These are phyloP conservation scores for Henricia sp. DNA, from an alignment of 53 echinoderm and acorn worm species.

Conservation along the genomic window DNA sequence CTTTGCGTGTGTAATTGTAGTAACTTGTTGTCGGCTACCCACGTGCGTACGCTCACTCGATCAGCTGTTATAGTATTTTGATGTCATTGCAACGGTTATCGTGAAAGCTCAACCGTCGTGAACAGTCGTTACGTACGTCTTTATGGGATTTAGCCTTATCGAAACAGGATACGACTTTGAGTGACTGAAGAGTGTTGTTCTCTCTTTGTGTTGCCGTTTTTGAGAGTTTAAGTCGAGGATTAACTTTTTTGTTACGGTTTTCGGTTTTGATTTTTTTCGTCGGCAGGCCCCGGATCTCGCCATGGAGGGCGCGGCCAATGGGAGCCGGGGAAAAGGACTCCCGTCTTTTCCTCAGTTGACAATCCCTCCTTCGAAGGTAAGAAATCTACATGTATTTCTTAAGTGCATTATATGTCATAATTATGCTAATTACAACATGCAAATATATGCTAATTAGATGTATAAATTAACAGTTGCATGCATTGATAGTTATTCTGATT, in stretches of 20 bases:
- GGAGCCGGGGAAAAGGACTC: slow-evolving; percentile 30
- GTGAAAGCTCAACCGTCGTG: neutral
- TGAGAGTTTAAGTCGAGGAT: neutral
- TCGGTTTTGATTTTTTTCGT: slow-evolving; percentile 8
- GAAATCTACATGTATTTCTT: neutral
- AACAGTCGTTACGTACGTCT: too few species aligned
- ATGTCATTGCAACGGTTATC: slow-evolving; percentile 18
- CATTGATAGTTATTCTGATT: too few species aligned
- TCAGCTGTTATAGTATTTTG: slow-evolving; percentile 32
- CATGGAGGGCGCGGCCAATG: slow-evolving; percentile 48
- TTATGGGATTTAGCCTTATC: too few species aligned
- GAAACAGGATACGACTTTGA: too few species aligned
- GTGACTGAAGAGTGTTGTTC: too few species aligned
- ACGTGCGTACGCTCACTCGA: slow-evolving; percentile 19
- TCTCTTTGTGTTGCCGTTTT: too few species aligned
- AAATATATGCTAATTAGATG: too few species aligned
- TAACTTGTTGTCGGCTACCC: slow-evolving; percentile 3
- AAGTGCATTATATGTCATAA: too few species aligned
- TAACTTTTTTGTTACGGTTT: neutral
- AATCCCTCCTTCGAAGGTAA: slow-evolving; percentile 39
- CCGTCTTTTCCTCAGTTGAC: slow-evolving; percentile 41
- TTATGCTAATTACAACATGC: too few species aligned
- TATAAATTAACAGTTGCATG: too few species aligned
- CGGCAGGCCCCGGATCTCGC: slow-evolving; percentile 15
- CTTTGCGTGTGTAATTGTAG: neutral